Conservation (phyloP, 92 coral and sea anemone species). For the Phenganax marumi region DNA sequence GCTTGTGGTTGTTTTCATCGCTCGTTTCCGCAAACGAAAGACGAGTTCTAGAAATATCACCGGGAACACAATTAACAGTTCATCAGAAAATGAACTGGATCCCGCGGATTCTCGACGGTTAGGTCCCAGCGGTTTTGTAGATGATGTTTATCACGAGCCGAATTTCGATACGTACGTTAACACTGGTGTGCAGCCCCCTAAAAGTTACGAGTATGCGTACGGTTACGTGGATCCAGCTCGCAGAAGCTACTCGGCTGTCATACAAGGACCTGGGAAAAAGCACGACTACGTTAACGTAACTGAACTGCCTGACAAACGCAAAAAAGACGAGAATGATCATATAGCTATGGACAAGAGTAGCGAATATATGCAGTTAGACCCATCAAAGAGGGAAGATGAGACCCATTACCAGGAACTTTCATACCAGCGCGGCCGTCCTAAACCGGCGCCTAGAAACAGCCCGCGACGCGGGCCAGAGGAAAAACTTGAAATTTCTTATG, state of each 20-base stretch:
- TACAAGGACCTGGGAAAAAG: not conserved
- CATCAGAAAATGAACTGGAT: not conserved
- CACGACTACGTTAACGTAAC: not conserved
- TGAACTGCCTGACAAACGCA: not conserved
- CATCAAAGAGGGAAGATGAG: not conserved
- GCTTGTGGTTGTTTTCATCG: not conserved
- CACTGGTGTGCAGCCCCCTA: not conserved
- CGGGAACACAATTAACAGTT: too few relatives aligned
- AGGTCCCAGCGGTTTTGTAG: not conserved
- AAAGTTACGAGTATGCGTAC: slow-evolving; percentile 17
- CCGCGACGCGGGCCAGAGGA: not conserved
- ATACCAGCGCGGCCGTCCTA: not conserved
- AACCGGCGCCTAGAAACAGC: not conserved
- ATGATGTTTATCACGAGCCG: slow-evolving; percentile 18
- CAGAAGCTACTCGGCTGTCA: not conserved
- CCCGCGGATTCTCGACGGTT: not conserved
- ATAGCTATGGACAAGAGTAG: not conserved
- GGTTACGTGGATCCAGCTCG: not conserved
- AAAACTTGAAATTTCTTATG: not conserved
- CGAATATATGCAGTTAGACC: not conserved
- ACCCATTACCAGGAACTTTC: not conserved
- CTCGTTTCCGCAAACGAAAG: not conserved
- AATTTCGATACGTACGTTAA: not conserved
- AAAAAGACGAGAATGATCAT: not conserved
- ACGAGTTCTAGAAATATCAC: not conserved